phyloP scores from a whole-genome alignment of 2,113 vertebrate species.

The Accipiter cooperii region DNA sequence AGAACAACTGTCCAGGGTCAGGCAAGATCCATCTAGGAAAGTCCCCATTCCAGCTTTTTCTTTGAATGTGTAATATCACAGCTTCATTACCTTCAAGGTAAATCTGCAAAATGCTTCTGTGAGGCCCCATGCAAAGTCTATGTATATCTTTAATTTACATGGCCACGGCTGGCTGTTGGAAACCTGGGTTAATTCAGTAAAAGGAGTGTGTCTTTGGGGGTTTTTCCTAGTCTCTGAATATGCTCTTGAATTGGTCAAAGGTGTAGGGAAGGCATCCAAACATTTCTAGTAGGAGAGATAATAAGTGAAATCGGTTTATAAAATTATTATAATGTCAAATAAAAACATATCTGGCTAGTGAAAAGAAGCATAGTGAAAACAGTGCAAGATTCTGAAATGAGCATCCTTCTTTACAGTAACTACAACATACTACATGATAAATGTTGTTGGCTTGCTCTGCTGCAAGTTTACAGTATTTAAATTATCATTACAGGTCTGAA shows the following conservation, averaged over 20 bases:
- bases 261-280: background rate
- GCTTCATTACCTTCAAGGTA: background rate
- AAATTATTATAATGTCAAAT: background rate
- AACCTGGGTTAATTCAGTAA: background rate
- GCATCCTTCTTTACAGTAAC: background rate
- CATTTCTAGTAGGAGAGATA: background rate
- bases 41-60: background rate
- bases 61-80: background rate
- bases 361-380: background rate
- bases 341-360: background rate
- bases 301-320: background rate
- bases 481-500: background rate
- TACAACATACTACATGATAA: background rate
- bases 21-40: background rate
- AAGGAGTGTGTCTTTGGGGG: background rate
- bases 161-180: background rate
- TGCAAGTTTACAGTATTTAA: background rate
- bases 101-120: background rate
- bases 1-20: background rate
- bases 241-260: background rate
- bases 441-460: background rate
- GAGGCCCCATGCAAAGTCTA: background rate
- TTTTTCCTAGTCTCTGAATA: background rate
- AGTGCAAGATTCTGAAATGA: background rate
- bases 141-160: background rate